These are phyloP conservation scores for Artibeus jamaicensis DNA, from an alignment of 2,797 vertebrate species.

Conservation along the genomic window DNA sequence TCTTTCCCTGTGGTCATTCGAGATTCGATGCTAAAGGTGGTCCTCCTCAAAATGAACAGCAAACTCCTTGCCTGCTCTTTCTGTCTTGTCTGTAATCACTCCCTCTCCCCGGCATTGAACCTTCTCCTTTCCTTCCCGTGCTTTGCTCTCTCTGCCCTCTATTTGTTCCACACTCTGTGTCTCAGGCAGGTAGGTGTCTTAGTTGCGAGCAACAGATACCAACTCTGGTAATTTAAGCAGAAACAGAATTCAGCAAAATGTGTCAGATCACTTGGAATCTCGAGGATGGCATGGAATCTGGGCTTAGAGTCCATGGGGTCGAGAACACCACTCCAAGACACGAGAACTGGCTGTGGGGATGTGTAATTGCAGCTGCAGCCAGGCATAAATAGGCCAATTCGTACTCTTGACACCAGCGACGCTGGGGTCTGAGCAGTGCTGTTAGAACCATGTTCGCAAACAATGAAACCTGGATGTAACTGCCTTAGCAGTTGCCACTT, in stretches of 20 bases:
- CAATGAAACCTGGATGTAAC: not conserved
- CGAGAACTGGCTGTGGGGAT: not conserved
- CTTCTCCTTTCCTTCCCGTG: not conserved
- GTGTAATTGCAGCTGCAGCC: not conserved
- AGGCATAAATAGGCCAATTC: not conserved
- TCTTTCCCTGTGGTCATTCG: not conserved
- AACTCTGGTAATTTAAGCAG: slow-evolving; percentile 12
- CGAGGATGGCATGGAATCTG: not conserved
- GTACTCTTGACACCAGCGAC: not conserved
- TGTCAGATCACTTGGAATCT: not conserved
- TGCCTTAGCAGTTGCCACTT: not conserved
- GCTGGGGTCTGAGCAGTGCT: not conserved
- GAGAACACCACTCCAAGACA: not conserved
- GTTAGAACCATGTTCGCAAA: not conserved
- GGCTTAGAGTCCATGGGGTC: not conserved
- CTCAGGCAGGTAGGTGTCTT: not conserved
- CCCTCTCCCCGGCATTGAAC: not conserved
- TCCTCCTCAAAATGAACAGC: not conserved
- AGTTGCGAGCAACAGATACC: slow-evolving; percentile 20
- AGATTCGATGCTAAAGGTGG: not conserved
- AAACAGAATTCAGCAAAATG: not conserved
- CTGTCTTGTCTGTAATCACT: not conserved
- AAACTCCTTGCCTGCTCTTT: not conserved
- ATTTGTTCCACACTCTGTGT: not conserved
- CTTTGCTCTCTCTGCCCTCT: not conserved